A percentile compares a stretch with the other conserved stretches of the same genome.
phyloP scores from a whole-genome alignment of 2,797 vertebrate species.

The Taenioides sp. region DNA sequence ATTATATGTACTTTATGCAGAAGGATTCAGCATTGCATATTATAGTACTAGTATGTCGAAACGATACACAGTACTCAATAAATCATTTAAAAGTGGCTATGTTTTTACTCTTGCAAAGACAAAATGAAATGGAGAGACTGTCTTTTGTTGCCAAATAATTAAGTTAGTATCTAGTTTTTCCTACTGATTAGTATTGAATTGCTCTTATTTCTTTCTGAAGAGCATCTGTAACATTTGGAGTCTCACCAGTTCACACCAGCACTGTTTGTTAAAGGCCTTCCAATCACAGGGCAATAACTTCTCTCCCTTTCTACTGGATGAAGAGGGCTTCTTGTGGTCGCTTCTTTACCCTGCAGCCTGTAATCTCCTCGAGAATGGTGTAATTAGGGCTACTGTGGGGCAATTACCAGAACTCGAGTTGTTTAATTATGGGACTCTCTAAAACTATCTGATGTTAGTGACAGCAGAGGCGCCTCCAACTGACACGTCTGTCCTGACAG shows the following conservation, averaged over 20 bases:
- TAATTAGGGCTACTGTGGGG: slow-evolving; percentile 80
- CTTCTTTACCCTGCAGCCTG: slow-evolving; percentile 64
- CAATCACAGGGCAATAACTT: slow-evolving; percentile 27
- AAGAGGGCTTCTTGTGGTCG: slow-evolving; percentile 60
- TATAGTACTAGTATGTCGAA: not conserved
- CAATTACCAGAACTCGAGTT: slow-evolving; percentile 81
- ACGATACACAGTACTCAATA: not conserved
- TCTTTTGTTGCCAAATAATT: no score
- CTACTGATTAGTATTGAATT: not conserved
- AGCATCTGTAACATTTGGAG: not conserved
- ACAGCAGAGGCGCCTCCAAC: slow-evolving; percentile 68
- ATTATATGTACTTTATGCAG: not conserved
- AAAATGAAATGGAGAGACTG: no score
- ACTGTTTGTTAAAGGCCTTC: slow-evolving; percentile 36
- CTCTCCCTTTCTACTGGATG: slow-evolving; percentile 44
- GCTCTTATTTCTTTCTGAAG: not conserved
- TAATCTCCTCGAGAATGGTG: slow-evolving; percentile 80
- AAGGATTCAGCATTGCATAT: not conserved
- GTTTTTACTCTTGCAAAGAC: no score
- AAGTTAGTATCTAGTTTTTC: not conserved
- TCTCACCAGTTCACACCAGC: not conserved
- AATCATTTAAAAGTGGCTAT: not conserved
- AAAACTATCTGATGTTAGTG: slow-evolving; percentile 71
- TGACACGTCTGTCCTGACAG: slow-evolving; percentile 70
- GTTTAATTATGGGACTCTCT: slow-evolving; percentile 80